Conservation (phyloP, 2,797 vertebrate genomes). For the Phyllotis vaccarum region DNA sequence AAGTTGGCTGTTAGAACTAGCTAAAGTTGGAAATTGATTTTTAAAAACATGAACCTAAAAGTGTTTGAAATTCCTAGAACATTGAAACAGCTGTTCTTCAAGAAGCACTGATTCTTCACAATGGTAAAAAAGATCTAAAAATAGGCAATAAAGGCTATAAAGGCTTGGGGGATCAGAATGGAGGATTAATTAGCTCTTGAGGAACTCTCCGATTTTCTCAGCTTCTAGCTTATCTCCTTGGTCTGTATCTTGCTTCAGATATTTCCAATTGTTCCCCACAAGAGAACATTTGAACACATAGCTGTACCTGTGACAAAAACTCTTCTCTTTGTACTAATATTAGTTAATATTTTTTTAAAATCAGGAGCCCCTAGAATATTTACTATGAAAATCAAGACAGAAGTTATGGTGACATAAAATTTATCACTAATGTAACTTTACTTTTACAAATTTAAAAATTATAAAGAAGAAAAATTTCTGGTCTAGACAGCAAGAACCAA, state of each 20-base stretch:
- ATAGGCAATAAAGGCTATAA: fast-evolving
- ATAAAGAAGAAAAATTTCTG: background rate
- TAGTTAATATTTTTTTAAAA: background rate
- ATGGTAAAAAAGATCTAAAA: background rate
- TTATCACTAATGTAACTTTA: background rate
- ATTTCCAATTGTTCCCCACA: background rate
- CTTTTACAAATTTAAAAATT: constrained; percentile 6
- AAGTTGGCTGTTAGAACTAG: background rate
- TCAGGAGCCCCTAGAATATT: background rate
- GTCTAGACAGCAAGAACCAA: background rate
- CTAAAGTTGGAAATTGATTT: background rate
- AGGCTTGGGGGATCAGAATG: background rate
- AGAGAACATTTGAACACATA: background rate
- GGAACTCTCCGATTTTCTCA: background rate
- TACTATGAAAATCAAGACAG: background rate
- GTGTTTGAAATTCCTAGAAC: background rate
- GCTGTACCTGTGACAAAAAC: background rate
- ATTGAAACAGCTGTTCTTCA: background rate
- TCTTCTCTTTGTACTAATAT: background rate
- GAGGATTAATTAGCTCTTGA: background rate
- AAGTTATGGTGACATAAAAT: background rate
- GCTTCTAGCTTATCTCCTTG: background rate
- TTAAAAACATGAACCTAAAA: background rate
- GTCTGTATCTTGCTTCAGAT: background rate
- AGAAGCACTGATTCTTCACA: background rate